Evolutionary conservation across 1,140 invertebrate species (phyloP).

Genomic region (Watersipora subatra): DNA sequence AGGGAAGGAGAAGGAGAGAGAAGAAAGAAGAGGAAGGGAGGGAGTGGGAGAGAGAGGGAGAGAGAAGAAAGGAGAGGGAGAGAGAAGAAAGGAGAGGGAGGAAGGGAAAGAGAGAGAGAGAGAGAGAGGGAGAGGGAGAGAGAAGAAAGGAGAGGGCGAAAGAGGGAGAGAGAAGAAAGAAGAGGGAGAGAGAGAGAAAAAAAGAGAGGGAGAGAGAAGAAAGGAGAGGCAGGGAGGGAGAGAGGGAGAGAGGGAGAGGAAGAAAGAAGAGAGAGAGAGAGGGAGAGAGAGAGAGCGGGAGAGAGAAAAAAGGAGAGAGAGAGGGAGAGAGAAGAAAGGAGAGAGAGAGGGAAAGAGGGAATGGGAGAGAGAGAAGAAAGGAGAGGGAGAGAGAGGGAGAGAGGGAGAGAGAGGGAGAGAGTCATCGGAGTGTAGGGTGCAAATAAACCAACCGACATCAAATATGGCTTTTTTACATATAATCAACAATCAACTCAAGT

Average conservation of each 20-base stretch:
- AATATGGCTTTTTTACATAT: too few species aligned
- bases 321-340: constrained; percentile 2
- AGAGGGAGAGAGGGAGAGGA: not conserved
- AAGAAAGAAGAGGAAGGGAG: not conserved
- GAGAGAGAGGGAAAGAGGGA: constrained; percentile 5
- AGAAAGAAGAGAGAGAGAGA: not conserved
- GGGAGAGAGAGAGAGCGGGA: too few species aligned
- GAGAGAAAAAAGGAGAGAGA: constrained; percentile 8
- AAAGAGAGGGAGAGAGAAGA: not conserved
- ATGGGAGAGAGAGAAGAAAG: too few species aligned
- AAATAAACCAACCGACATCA: constrained; percentile 1
- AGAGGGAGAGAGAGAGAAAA: not conserved
- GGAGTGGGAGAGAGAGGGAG: too few species aligned
- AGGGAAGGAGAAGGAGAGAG: constrained; percentile 2
- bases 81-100: too few species aligned
- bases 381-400: constrained; percentile 4
- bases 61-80: too few species aligned
- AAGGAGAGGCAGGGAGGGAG: not conserved
- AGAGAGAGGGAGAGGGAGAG: too few species aligned
- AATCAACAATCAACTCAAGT: too few species aligned
- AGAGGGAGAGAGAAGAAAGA: too few species aligned
- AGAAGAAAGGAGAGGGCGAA: too few species aligned
- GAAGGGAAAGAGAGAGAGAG: too few species aligned
- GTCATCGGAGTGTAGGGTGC: not conserved
- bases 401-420: too few species aligned